Conservation (phyloP, 37 sponge, comb jelly and placozoan genomes). For the Chondrilla cf. caribensis region DNA sequence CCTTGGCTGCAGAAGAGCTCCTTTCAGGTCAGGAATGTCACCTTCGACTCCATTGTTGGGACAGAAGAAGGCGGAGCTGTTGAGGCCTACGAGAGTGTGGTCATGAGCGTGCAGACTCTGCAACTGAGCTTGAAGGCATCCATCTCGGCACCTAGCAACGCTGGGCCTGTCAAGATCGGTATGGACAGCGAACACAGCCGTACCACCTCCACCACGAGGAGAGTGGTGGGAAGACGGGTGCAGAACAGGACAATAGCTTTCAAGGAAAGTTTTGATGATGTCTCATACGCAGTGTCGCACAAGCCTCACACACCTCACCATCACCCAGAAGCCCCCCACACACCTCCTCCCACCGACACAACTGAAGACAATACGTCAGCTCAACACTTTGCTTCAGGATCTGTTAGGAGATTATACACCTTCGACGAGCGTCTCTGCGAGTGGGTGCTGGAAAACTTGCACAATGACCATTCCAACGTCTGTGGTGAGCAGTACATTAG, state of each 20-base stretch:
- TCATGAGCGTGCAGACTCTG: conserved; percentile 28
- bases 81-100: conserved; percentile 44
- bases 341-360: too few species aligned
- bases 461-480: neutral
- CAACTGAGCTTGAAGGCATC: conserved; percentile 34
- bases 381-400: too few species aligned
- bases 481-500: neutral
- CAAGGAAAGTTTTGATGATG: conserved; percentile 35
- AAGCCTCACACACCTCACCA: too few species aligned
- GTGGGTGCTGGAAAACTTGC: conserved; percentile 41
- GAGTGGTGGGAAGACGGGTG: conserved; percentile 38
- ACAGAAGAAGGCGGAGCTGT: conserved; percentile 59
- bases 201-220: conserved; percentile 17
- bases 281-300: neutral
- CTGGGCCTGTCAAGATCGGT: conserved; percentile 32
- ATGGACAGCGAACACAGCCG: conserved; percentile 39
- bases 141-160: neutral
- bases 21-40: conserved; percentile 51
- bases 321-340: too few species aligned
- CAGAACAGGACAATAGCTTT: conserved; percentile 52
- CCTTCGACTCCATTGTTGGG: conserved; percentile 25
- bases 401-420: neutral
- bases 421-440: conserved; percentile 42
- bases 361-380: neutral
- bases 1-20: conserved; percentile 64